phyloP scores from a whole-genome alignment of 2,797 vertebrate species.

The Propithecus perrieri region DNA sequence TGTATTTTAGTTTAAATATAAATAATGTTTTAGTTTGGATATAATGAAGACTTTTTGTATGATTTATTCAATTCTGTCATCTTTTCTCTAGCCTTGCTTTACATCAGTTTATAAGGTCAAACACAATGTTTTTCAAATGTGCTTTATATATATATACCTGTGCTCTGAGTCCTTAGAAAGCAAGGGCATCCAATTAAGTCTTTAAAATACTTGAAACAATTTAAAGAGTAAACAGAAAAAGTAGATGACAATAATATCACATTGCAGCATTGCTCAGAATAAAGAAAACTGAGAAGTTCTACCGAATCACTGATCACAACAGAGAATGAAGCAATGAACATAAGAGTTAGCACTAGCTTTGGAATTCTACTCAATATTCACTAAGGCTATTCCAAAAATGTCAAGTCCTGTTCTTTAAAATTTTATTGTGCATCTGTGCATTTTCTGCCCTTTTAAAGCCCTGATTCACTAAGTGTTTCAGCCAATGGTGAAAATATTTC shows the following conservation, averaged over 20 bases:
- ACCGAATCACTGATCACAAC: neutral
- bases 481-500: conserved; percentile 58
- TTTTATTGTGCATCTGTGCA: conserved; percentile 67
- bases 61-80: neutral
- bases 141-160: neutral
- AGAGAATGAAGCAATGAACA: neutral
- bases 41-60: conserved; percentile 1
- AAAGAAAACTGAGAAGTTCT: neutral
- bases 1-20: neutral
- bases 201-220: conserved; percentile 38
- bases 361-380: conserved; percentile 51
- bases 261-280: neutral
- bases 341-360: neutral
- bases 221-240: conserved; percentile 2
- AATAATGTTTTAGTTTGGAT: neutral
- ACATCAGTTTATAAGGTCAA: neutral
- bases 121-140: neutral
- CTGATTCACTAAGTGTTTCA: conserved; percentile 63
- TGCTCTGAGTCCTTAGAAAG: neutral
- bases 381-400: conserved; percentile 56
- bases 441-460: conserved; percentile 67
- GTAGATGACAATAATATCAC: neutral
- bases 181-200: neutral
- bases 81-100: neutral
- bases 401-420: conserved; percentile 59